These are phyloP conservation scores for Gordius sp. DNA, from an alignment of 2,888 invertebrate genomes.

Conservation along the genomic window DNA sequence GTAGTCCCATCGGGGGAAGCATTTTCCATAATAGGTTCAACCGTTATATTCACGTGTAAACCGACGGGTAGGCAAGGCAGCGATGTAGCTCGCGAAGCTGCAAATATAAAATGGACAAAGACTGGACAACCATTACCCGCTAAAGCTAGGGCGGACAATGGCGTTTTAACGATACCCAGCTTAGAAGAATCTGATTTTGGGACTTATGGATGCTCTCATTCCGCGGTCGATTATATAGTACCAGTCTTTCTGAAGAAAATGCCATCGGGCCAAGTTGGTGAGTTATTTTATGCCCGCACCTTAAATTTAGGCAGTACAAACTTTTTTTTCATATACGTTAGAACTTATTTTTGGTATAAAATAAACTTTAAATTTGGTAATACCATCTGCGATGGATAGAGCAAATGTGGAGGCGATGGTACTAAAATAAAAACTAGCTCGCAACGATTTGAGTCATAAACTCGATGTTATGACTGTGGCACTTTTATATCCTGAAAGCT, in stretches of 20 bases:
- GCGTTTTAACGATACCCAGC: neutral
- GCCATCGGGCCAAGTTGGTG: too few species aligned
- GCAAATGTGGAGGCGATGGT: too few species aligned
- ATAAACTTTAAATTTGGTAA: too few species aligned
- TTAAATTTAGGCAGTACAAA: too few species aligned
- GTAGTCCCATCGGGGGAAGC: neutral
- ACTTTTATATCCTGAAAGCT: too few species aligned
- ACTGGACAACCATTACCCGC: neutral
- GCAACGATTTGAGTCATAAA: too few species aligned
- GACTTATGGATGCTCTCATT: conserved; percentile 1
- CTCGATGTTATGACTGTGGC: too few species aligned
- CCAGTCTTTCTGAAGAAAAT: conserved; percentile 10
- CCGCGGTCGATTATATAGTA: neutral
- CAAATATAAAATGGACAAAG: neutral
- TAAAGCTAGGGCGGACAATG: neutral
- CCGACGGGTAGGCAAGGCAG: neutral
- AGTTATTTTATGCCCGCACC: too few species aligned
- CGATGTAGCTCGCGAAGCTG: neutral
- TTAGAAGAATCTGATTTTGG: conserved; percentile 7
- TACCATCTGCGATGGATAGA: too few species aligned
- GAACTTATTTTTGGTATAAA: too few species aligned
- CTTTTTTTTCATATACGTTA: too few species aligned
- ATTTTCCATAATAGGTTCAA: neutral
- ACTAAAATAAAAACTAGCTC: too few species aligned
- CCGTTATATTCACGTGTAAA: neutral